Percentiles rank a stretch among this genome's conserved stretches.
phyloP scores from a whole-genome alignment of 2,113 vertebrate genomes.

The Leucoraja erinaceus region DNA sequence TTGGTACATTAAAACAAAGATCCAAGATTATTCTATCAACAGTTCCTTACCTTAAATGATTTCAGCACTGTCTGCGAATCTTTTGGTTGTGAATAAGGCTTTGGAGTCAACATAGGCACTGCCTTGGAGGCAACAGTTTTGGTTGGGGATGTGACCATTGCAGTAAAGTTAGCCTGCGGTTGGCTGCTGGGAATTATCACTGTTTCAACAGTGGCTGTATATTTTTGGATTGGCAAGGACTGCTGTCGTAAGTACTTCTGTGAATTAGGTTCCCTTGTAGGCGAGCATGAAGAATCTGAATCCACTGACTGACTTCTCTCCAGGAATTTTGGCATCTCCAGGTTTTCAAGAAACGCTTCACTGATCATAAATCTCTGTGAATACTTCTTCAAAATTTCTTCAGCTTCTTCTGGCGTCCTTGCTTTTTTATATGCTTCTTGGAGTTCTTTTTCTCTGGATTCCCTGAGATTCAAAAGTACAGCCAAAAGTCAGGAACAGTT shows the following conservation, averaged over 20 bases:
- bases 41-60: constrained; percentile 69
- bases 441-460: constrained; percentile 79
- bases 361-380: constrained; percentile 94
- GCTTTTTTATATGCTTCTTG: constrained; percentile 78
- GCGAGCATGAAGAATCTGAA: constrained; percentile 60
- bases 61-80: constrained; percentile 61
- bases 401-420: constrained; percentile 75
- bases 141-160: constrained; percentile 59
- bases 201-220: constrained; percentile 84
- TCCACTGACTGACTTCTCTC: constrained; percentile 87
- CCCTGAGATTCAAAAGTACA: constrained; percentile 49
- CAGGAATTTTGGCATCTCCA: constrained; percentile 86
- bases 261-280: constrained; percentile 61
- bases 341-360: constrained; percentile 77
- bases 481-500: background rate
- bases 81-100: constrained; percentile 76
- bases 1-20: background rate
- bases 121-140: constrained; percentile 65
- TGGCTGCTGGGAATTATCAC: constrained; percentile 61
- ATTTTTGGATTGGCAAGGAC: constrained; percentile 80
- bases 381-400: constrained; percentile 76
- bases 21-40: background rate
- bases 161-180: constrained; percentile 48
- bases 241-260: constrained; percentile 83
- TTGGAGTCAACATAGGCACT: constrained; percentile 77